Base-by-base conservation (phyloP, 2,113 vertebrate species). In the Chaetorhynchus papuensis region DNA sequence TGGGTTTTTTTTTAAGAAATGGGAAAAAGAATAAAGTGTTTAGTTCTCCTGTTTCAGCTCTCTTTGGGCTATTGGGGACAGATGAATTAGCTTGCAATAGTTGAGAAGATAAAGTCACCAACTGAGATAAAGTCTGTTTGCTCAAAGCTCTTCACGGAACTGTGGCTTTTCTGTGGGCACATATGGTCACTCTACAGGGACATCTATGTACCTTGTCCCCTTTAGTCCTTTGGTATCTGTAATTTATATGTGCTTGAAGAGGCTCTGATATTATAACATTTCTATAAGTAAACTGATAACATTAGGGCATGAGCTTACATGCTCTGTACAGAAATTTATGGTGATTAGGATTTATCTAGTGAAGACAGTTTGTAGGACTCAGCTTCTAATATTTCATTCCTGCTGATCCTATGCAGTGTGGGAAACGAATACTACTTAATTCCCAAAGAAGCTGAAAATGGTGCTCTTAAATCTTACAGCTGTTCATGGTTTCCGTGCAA, bases 21-120 rank as follows among this genome's bases (percentile, higher is more conserved):
- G 37, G 39, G 94, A 94, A 85, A 95, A 95, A 94, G 45, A 89
- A 61, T 45, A 31, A 72, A 72, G 47, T 81, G 92, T 94, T 74
- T 33, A 49, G 4, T 59, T 70, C 35, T 88, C 33, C 39, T 66
- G 22, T 47, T 68, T 60, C 28, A 75, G n/a, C 21, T 47, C 11
- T 41, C 77, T 83, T 81, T 53, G 64, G 60, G 39, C 45, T 81
- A 26, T 19, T 83, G 31, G 39, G 26, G 16, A 69, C 37, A 69
- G 54, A 74, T 11, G 37, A 94, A 83, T 61, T 69, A 80, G 4
- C 28, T 50, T 3, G 2, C 63, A 83, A 6, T 28, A 86, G 19
- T 41, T 44, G 30, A 90, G 30, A 81, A n/a, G 39, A 75, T 47
- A 61, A 90, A 70, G 18, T 61, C 50, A 50, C 15, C 21, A 71